Conservation (phyloP, 2,888 invertebrate genomes). For the Stenodema calcarata region DNA sequence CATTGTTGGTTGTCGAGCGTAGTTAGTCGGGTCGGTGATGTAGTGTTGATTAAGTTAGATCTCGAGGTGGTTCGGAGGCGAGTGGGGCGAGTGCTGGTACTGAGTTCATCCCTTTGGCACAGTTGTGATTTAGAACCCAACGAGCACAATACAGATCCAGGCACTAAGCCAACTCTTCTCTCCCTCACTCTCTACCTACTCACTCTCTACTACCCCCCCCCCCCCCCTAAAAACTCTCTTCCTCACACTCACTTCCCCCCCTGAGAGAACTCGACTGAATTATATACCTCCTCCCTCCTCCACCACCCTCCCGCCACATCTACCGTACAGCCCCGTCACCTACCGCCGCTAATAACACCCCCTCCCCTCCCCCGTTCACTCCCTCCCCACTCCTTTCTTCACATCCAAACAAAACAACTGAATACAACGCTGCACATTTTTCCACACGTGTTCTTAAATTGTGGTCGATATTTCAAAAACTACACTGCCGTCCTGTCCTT, state of each 20-base stretch:
- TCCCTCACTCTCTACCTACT: too few relatives aligned
- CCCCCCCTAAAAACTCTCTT: too few relatives aligned
- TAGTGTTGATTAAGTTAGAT: constrained; percentile 25
- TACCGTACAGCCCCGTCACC: not conserved
- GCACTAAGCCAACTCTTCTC: not conserved
- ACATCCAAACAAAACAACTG: too few relatives aligned
- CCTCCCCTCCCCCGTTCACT: too few relatives aligned
- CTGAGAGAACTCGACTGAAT: constrained; percentile 5
- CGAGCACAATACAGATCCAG: constrained; percentile 31
- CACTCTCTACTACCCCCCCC: too few relatives aligned
- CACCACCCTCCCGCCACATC: not conserved
- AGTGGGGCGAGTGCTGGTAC: not conserved
- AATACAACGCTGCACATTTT: too few relatives aligned
- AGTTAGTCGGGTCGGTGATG: constrained; percentile 21
- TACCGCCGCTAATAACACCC: not conserved
- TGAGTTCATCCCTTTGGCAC: constrained; percentile 31
- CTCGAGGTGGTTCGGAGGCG: not conserved
- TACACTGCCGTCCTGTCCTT: too few relatives aligned
- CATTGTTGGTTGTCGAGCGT: constrained; percentile 6
- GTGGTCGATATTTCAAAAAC: too few relatives aligned
- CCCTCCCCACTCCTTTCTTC: too few relatives aligned
- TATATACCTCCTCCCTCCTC: not conserved
- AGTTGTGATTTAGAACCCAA: constrained; percentile 26
- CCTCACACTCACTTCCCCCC: not conserved
- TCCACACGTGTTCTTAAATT: too few relatives aligned